Evolutionary conservation across 2,113 vertebrate genomes (phyloP).

Genomic region (Apeltes quadracus): DNA sequence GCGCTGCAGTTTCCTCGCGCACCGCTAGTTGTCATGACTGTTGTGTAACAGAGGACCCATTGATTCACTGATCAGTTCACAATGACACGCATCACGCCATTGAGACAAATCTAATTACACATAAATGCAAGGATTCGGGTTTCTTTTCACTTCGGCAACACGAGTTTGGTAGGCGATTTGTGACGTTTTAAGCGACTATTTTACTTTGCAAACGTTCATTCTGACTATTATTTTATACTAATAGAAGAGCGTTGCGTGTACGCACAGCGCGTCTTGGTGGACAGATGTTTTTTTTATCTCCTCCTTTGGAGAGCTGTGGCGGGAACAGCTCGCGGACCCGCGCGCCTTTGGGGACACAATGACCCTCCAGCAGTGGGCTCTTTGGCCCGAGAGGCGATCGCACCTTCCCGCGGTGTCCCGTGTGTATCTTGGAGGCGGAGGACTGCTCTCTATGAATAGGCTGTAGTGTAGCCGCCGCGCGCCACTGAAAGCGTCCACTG

Average conservation of each 20-base stretch:
- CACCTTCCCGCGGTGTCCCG: conserved; percentile 61
- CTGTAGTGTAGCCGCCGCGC: conserved; percentile 63
- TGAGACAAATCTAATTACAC: rapidly evolving
- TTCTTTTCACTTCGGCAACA: background rate
- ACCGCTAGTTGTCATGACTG: conserved; percentile 37
- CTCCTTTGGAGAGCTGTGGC: background rate
- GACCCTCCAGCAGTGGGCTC: conserved; percentile 25
- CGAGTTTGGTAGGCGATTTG: background rate
- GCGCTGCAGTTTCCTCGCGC: conserved; percentile 38
- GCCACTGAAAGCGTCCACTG: conserved; percentile 75
- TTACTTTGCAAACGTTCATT: background rate
- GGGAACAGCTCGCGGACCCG: background rate
- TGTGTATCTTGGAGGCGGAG: conserved; percentile 75
- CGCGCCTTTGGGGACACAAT: conserved; percentile 29
- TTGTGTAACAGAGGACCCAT: conserved; percentile 58
- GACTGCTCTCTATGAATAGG: conserved; percentile 74
- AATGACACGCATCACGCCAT: background rate
- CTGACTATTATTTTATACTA: background rate
- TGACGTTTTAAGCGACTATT: background rate
- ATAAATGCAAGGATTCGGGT: background rate
- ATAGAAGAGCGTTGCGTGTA: background rate
- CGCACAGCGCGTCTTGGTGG: background rate
- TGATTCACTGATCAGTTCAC: conserved; percentile 40
- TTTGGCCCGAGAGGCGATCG: conserved; percentile 63
- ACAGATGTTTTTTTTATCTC: conserved; percentile 25